A percentile compares a stretch with the other conserved stretches of the same genome.
Conservation (phyloP, 2,888 invertebrate genomes). For the Spisula subtruncata region DNA sequence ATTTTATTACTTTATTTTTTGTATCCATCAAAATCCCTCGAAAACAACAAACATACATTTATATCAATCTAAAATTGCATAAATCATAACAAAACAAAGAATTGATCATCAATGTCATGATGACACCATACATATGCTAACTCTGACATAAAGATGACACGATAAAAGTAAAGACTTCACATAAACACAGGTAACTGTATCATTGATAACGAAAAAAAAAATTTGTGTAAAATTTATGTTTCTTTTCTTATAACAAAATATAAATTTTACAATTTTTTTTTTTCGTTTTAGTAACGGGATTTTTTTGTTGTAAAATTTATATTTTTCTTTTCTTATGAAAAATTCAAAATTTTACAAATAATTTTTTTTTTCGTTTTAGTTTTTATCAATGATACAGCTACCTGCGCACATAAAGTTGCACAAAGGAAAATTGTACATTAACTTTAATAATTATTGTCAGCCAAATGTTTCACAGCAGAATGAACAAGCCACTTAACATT, state of each 20-base stretch:
- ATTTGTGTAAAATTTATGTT: no score
- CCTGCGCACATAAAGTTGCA: not conserved
- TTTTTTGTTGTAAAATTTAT: no score
- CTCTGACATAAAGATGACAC: not conserved
- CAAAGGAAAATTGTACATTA: slow-evolving; percentile 16
- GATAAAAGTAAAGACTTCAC: no score
- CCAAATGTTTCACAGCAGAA: not conserved
- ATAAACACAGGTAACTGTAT: no score
- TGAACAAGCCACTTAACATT: not conserved
- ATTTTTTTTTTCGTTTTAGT: no score
- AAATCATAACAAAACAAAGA: slow-evolving; percentile 22
- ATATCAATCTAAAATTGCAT: slow-evolving; percentile 47
- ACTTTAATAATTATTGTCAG: not conserved
- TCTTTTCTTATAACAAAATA: no score
- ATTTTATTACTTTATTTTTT: not conserved
- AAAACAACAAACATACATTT: slow-evolving; percentile 42
- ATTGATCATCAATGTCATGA: not conserved
- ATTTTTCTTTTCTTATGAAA: no score
- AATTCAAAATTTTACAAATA: no score
- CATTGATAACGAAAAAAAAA: no score
- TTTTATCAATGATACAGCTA: no score
- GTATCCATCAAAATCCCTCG: slow-evolving; percentile 22
- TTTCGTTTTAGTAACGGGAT: no score
- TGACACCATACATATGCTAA: not conserved
- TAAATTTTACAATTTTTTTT: no score